These are phyloP conservation scores for Microctonus aethiopoides DNA, from an alignment of 2,888 invertebrate genomes.

Conservation along the genomic window DNA sequence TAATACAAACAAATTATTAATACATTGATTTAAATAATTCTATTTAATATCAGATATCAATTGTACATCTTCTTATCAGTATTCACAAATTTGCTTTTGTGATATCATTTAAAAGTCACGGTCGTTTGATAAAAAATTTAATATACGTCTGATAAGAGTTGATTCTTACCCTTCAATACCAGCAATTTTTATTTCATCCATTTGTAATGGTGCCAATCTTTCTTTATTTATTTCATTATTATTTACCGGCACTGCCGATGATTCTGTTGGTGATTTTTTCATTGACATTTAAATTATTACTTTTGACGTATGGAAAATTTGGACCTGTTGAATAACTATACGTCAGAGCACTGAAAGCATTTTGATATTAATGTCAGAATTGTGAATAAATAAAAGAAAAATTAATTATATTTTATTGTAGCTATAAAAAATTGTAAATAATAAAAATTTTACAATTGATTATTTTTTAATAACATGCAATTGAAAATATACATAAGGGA, in stretches of 20 bases:
- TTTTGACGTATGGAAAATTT: too few species aligned
- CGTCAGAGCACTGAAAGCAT: too few species aligned
- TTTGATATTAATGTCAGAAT: too few species aligned
- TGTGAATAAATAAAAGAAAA: too few species aligned
- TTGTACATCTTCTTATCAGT: neutral
- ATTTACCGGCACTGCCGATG: too few species aligned
- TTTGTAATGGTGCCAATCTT: slow-evolving; percentile 13
- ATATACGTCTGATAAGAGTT: slow-evolving; percentile 5
- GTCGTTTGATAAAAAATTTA: neutral
- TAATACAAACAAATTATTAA: slow-evolving; percentile 61
- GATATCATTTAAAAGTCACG: neutral
- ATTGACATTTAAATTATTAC: too few species aligned
- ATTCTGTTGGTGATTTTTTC: too few species aligned
- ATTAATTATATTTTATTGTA: too few species aligned
- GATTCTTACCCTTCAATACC: slow-evolving; percentile 65
- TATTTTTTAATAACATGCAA: too few species aligned
- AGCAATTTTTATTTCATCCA: slow-evolving; percentile 56
- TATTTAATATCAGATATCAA: neutral
- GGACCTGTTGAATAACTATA: too few species aligned
- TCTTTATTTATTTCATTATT: neutral
- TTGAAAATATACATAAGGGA: neutral
- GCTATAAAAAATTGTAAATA: too few species aligned
- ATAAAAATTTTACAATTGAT: too few species aligned
- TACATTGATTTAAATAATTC: neutral
- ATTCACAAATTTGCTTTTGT: neutral